Evolutionary conservation across 2,113 vertebrate species (phyloP), one percentile per base, ranked within the genome.

Genomic region (Tragelaphus buxtoni): DNA sequence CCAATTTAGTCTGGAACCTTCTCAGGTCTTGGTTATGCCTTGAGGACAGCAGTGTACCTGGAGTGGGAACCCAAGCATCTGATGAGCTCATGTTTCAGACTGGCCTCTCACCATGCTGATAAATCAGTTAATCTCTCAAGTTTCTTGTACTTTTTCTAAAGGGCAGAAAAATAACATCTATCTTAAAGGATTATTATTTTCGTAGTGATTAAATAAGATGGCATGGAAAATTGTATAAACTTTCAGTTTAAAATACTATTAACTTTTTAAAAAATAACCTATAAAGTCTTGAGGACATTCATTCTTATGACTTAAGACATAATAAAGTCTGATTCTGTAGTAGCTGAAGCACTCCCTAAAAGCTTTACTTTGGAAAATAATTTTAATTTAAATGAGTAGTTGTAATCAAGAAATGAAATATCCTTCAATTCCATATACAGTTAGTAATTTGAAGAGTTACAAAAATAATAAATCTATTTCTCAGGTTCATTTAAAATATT

Each of bases 361-460:
- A 92, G 2, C 69, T 30, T 55, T 55, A 69, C 9, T 63, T 35
- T 74, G 26, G 39, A 85, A 87, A 63, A 87, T 60, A 45, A 72
- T 60, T 58, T 82, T 88, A 94, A 89, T 87, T 65, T 84, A 83
- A 69, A 39, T 90, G 93, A 95, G 47, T 45, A 63, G 30, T 3
- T 95, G 24, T 90, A 98, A 88, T 94, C 69, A 97, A 96, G 83
- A 97, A 92, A 77, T 81, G 45, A 97, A 83, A 89, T 18, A 4
- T 56, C 97, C 89, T 51, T 12, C 90, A 96, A 87, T 72, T 90
- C 90, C 79, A 53, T 24, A 77, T 13, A 45, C 4, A 79, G 22
- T 0, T 89, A 92, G 58, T 61, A 95, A 74, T 28, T 89, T 53
- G 35, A 91, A 5, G 13, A 69, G 42, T 61, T 51, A 58, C 3